A percentile compares a stretch with the other conserved stretches of the same genome.
These are phyloP conservation scores for Tinea pellionella DNA, from an alignment of 2,888 invertebrate species.

Conservation along the genomic window DNA sequence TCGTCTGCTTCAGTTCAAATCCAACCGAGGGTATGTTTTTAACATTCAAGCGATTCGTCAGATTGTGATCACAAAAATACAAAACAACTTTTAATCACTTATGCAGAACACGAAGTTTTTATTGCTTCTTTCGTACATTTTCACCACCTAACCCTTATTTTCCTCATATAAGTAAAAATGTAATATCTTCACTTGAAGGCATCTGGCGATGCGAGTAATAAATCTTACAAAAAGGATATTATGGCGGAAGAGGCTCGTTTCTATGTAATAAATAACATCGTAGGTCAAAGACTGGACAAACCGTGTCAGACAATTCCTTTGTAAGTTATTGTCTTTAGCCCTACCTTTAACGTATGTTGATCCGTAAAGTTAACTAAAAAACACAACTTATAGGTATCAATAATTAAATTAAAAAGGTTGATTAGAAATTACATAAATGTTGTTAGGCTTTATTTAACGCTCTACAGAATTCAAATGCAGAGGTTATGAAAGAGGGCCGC, in stretches of 20 bases:
- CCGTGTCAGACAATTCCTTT: slow-evolving; percentile 15
- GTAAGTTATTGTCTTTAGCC: slow-evolving; percentile 15
- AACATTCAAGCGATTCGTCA: slow-evolving; percentile 42
- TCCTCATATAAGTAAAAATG: not conserved
- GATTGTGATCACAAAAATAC: slow-evolving; percentile 26
- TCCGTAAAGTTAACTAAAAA: not conserved
- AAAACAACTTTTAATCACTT: not conserved
- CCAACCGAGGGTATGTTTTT: slow-evolving; percentile 86
- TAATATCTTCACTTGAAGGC: slow-evolving; percentile 9
- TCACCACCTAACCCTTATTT: not conserved
- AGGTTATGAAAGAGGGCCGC: not conserved
- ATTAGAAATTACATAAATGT: too few relatives aligned
- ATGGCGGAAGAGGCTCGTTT: slow-evolving; percentile 18
- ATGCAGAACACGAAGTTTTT: not conserved
- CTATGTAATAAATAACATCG: slow-evolving; percentile 19
- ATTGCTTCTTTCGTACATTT: not conserved
- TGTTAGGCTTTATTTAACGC: too few relatives aligned
- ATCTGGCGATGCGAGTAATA: slow-evolving; percentile 7
- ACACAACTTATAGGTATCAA: not conserved
- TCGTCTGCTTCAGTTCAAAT: slow-evolving; percentile 89
- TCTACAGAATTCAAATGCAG: too few relatives aligned
- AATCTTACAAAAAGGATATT: slow-evolving; percentile 13
- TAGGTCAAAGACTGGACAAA: slow-evolving; percentile 19
- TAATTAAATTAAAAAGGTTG: too few relatives aligned
- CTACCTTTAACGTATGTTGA: not conserved